Evolutionary conservation across 2,797 vertebrate species (phyloP).

Genomic region (Artibeus jamaicensis): DNA sequence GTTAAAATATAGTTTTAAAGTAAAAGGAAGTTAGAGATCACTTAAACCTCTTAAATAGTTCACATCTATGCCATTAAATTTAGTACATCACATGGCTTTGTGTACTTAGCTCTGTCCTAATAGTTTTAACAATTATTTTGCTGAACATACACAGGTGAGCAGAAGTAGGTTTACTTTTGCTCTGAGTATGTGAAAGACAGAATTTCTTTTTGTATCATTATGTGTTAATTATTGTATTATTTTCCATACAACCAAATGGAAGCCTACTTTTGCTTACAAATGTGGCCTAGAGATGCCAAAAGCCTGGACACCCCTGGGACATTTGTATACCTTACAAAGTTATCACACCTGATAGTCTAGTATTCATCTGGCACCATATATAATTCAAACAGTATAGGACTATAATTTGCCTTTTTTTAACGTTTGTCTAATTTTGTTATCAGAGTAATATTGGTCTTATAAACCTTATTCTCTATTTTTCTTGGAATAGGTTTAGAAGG

Average conservation of each 20-base stretch:
- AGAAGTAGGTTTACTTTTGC: neutral
- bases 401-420: neutral
- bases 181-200: no score
- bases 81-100: neutral
- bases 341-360: neutral
- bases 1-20: neutral
- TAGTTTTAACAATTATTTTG: neutral
- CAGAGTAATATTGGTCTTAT: neutral
- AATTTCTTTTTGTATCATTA: no score
- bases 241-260: no score
- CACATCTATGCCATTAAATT: neutral
- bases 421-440: neutral
- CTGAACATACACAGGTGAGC: neutral
- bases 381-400: neutral
- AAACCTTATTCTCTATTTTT: neutral
- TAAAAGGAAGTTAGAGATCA: neutral
- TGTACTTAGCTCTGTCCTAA: neutral
- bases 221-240: no score
- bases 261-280: no score
- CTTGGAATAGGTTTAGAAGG: neutral
- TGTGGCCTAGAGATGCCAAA: no score
- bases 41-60: neutral
- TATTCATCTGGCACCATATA: neutral
- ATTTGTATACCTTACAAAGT: neutral
- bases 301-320: no score